phyloP scores from a whole-genome alignment of 2,797 vertebrate species.

The Gadopsis bispinosus region DNA sequence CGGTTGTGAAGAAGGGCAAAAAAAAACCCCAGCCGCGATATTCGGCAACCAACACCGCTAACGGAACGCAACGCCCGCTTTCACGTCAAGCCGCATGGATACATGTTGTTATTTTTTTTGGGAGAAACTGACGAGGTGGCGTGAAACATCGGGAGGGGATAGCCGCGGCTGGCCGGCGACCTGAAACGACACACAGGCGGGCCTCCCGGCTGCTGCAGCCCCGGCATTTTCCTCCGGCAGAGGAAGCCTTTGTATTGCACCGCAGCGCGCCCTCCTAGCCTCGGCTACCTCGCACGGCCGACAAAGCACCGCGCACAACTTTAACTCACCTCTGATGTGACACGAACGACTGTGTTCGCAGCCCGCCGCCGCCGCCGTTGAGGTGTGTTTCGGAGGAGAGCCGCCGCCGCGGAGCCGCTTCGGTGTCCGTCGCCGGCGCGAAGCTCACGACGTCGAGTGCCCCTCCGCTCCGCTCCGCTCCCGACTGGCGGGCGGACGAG shows the following conservation, averaged over 20 bases:
- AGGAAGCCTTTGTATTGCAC: conserved; percentile 84
- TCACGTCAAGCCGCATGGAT: accelerated
- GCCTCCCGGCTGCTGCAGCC: conserved; percentile 83
- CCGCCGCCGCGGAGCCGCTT: too few relatives aligned
- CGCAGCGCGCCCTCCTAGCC: conserved; percentile 43
- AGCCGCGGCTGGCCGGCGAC: conserved; percentile 63
- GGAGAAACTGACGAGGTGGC: not conserved
- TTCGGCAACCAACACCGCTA: not conserved
- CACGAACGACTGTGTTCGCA: not conserved
- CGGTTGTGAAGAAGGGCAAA: conserved; percentile 38
- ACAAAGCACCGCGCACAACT: conserved; percentile 10
- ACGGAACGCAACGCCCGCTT: not conserved
- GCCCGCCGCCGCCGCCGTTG: too few relatives aligned
- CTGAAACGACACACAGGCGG: conserved; percentile 80
- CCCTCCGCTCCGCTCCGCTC: conserved; percentile 57
- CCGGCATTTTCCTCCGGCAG: conserved; percentile 84
- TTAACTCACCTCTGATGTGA: conserved; percentile 62
- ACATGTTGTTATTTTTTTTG: accelerated
- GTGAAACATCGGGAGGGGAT: conserved; percentile 24
- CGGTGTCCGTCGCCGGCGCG: conserved; percentile 64
- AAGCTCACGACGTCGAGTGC: conserved; percentile 58
- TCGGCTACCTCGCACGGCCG: conserved; percentile 21
- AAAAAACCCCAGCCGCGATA: conserved; percentile 20
- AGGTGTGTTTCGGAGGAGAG: too few relatives aligned
- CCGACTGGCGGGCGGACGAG: conserved; percentile 67